phyloP scores from a whole-genome alignment of 2,888 invertebrate genomes.

The Neoaliturus tenellus region DNA sequence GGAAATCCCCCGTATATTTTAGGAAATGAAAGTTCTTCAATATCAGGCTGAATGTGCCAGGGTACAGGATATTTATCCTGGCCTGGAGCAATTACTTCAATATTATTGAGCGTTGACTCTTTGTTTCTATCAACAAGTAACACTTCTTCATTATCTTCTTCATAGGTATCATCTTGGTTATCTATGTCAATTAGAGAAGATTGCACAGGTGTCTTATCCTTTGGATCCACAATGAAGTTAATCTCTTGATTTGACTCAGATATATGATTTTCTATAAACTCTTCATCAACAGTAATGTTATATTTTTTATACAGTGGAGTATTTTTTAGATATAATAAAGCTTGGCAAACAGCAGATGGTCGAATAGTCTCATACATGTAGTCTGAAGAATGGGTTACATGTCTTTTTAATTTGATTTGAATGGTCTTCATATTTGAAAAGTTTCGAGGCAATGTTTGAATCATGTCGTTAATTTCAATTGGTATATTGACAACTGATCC shows the following conservation, averaged over 20 bases:
- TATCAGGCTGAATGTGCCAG: constrained; percentile 64
- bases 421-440: constrained; percentile 66
- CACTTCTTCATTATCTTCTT: constrained; percentile 62
- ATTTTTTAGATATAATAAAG: constrained; percentile 63
- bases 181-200: neutral
- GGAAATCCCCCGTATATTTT: constrained; percentile 62
- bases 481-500: constrained; percentile 69
- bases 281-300: neutral
- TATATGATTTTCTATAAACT: neutral
- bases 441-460: constrained; percentile 62
- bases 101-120: constrained; percentile 44
- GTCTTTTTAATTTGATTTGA: constrained; percentile 68
- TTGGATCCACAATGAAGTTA: constrained; percentile 27
- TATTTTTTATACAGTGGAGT: constrained; percentile 61
- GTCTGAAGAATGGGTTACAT: constrained; percentile 60
- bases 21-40: constrained; percentile 67
- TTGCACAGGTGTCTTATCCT: neutral
- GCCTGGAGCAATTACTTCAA: constrained; percentile 66
- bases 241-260: neutral
- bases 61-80: constrained; percentile 66
- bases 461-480: constrained; percentile 63
- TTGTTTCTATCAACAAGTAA: constrained; percentile 63
- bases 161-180: constrained; percentile 2
- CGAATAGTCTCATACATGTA: constrained; percentile 67
- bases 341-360: constrained; percentile 64